phyloP scores from a whole-genome alignment of 2,888 invertebrate species.

The Byasa hedistus region DNA sequence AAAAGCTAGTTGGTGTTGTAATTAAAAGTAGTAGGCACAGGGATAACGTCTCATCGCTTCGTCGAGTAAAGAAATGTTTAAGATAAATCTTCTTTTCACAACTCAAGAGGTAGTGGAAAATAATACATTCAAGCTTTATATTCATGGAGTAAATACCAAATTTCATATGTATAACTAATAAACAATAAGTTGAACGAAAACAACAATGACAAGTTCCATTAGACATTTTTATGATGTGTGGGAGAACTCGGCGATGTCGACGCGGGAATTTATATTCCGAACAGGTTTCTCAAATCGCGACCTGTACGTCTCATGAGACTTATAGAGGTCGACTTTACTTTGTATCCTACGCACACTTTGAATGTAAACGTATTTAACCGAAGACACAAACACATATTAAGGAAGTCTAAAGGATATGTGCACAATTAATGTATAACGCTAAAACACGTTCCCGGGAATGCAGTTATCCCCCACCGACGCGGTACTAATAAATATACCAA shows the following conservation, averaged over 20 bases:
- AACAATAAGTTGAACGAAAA: conserved; percentile 1
- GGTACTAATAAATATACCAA: conserved; percentile 20
- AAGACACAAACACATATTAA: too few relatives aligned
- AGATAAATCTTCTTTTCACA: too few relatives aligned
- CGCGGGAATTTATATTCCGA: conserved; percentile 45
- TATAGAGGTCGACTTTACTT: conserved; percentile 43
- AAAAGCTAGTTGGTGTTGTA: too few relatives aligned
- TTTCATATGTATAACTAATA: not conserved
- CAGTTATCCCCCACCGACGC: conserved; percentile 42
- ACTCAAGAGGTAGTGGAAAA: too few relatives aligned
- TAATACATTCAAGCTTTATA: too few relatives aligned
- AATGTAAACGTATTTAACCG: not conserved
- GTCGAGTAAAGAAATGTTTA: too few relatives aligned
- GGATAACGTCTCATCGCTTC: too few relatives aligned
- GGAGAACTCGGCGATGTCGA: conserved; percentile 19
- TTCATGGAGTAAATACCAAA: too few relatives aligned
- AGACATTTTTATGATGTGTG: conserved; percentile 21
- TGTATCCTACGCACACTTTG: conserved; percentile 30
- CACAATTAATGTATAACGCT: conserved; percentile 40
- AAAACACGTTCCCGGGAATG: conserved; percentile 71
- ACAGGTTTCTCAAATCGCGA: conserved; percentile 58
- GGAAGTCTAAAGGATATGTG: too few relatives aligned
- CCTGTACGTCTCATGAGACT: conserved; percentile 41
- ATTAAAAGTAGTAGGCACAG: too few relatives aligned
- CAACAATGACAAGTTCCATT: conserved; percentile 6